A percentile compares a stretch with the other conserved stretches of the same genome.
Evolutionary conservation across 2,113 vertebrate genomes (phyloP).

Genomic region (Zosterops japonicus): DNA sequence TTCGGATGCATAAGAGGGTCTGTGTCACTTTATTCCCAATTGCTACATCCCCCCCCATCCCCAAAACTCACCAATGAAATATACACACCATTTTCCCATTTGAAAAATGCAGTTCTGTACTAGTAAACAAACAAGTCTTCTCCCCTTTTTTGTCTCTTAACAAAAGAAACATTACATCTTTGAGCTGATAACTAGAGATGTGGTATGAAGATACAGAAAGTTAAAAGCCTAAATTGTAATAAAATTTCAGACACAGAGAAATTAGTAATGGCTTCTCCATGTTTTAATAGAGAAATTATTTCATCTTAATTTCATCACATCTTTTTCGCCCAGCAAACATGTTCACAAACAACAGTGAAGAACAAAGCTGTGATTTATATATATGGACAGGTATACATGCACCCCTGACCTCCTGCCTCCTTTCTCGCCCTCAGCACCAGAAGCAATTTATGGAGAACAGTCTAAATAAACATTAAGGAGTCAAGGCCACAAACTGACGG

Average conservation of each 20-base stretch:
- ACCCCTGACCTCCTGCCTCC: slow-evolving; percentile 70
- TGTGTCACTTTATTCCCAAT: neutral
- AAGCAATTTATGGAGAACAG: slow-evolving; percentile 82
- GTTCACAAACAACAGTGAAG: slow-evolving; percentile 71
- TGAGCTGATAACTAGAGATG: slow-evolving; percentile 53
- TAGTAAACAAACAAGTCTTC: neutral
- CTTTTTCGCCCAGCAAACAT: slow-evolving; percentile 68
- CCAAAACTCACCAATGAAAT: neutral
- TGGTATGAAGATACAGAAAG: slow-evolving; percentile 63
- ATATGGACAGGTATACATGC: slow-evolving; percentile 76
- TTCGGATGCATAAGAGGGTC: no score
- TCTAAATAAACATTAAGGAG: slow-evolving; percentile 85
- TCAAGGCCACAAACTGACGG: slow-evolving; percentile 81
- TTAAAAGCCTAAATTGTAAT: slow-evolving; percentile 61
- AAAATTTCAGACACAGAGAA: slow-evolving; percentile 47
- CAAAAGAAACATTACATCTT: slow-evolving; percentile 56
- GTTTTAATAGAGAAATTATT: slow-evolving; percentile 28
- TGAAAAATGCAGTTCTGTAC: neutral
- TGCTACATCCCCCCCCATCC: accelerated
- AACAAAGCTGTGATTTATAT: slow-evolving; percentile 81
- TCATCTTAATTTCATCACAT: neutral
- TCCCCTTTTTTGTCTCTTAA: neutral
- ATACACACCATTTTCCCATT: neutral
- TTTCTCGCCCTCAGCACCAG: slow-evolving; percentile 67
- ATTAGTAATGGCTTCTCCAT: slow-evolving; percentile 57